These are phyloP conservation scores for Arctia plantaginis DNA, from an alignment of 2,888 invertebrate genomes.

Conservation along the genomic window DNA sequence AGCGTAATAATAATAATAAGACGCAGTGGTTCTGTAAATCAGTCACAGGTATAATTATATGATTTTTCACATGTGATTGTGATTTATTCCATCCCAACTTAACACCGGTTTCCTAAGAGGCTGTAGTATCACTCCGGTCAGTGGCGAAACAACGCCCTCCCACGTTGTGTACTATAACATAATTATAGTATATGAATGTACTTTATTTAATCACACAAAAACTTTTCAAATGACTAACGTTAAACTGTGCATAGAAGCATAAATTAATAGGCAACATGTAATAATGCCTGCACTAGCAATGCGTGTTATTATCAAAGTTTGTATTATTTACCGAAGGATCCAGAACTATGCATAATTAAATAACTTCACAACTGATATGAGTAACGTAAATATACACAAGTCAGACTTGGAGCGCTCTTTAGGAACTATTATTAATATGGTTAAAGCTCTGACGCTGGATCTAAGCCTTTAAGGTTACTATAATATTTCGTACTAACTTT, in stretches of 20 bases:
- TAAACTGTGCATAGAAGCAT: not conserved
- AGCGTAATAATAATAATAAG: too few relatives aligned
- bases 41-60: too few relatives aligned
- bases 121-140: too few relatives aligned
- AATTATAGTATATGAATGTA: not conserved
- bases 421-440: conserved; percentile 10
- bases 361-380: conserved; percentile 52
- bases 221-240: not conserved
- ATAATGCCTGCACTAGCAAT: conserved; percentile 24
- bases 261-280: not conserved
- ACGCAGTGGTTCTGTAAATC: too few relatives aligned
- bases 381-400: conserved; percentile 14
- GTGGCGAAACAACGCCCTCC: too few relatives aligned
- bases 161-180: too few relatives aligned
- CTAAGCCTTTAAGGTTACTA: not conserved
- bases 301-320: conserved; percentile 45
- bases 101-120: too few relatives aligned
- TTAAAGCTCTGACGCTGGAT: not conserved
- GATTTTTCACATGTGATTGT: too few relatives aligned
- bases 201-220: not conserved
- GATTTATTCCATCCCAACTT: too few relatives aligned
- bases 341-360: conserved; percentile 58
- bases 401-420: not conserved
- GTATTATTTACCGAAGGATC: conserved; percentile 29
- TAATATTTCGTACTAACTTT: not conserved